Conservation (phyloP, 1,140 invertebrate species). For the Bombus balteatus region DNA sequence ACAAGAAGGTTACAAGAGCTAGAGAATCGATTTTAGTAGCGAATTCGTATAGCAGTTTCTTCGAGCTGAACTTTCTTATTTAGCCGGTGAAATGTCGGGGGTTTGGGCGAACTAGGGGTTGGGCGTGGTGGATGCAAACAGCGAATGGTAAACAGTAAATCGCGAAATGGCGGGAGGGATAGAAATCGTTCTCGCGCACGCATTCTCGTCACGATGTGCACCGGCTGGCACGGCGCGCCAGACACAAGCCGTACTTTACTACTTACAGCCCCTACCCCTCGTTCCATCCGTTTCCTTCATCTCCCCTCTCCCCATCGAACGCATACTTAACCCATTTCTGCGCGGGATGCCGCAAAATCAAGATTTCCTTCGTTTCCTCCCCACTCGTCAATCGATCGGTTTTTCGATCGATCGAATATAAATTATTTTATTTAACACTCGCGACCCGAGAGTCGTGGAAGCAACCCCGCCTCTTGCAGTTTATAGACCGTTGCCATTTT, state of each 20-base stretch:
- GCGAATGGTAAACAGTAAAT: conserved; percentile 61
- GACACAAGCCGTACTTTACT: conserved; percentile 71
- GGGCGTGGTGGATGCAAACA: conserved; percentile 30
- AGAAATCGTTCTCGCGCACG: conserved; percentile 67
- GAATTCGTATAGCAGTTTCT: neutral
- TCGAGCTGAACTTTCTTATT: neutral
- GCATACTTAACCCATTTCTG: conserved; percentile 47
- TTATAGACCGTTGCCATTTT: neutral
- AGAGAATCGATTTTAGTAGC: neutral
- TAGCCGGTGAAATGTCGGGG: neutral
- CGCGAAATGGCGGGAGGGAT: conserved; percentile 57
- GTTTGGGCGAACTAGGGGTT: neutral
- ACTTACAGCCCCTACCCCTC: conserved; percentile 56
- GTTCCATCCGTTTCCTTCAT: neutral
- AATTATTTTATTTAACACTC: neutral
- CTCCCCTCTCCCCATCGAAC: neutral
- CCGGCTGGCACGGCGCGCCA: conserved; percentile 71
- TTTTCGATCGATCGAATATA: neutral
- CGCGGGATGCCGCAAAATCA: neutral
- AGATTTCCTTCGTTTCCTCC: neutral
- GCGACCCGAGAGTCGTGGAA: no score
- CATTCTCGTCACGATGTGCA: conserved; percentile 71
- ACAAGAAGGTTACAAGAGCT: no score
- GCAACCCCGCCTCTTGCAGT: no score
- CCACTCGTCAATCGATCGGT: neutral